Base-by-base conservation (phyloP, 2,888 invertebrate species). In the Hemaris fuciformis region DNA sequence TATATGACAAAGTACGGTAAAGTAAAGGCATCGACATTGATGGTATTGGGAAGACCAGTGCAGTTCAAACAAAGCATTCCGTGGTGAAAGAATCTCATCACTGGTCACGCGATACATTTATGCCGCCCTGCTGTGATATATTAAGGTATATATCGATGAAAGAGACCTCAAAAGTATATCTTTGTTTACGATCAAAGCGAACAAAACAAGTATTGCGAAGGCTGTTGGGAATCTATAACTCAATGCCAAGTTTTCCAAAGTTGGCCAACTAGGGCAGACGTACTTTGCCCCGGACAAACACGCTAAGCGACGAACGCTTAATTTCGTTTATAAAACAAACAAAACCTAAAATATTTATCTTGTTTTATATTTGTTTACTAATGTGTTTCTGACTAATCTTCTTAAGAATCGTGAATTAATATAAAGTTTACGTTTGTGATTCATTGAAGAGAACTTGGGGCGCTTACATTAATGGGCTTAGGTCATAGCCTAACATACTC, bases 141-240 rank as follows among this genome's bases (percentile, higher is more conserved):
- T n/a, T n/a, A n/a, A n/a, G n/a, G n/a, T n/a, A n/a, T n/a, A 38
- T n/a, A 38, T 38, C 13, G n/a, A n/a, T 38, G 5, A 38, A 38
- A 38, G 22, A 61, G 22, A 82, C 75, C 82, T 84, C 79, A 81
- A 76, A 81, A 79, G 75, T 77, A 83, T 83, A 87, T 86, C 83
- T 83, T 84, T 89, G 87, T 89, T 90, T 90, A 85, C 85, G 83
- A 83, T 79, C 81, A 83, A 86, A 86, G 78, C 80, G 81, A 87
- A 84, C 83, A 87, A 89, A 91, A 91, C 88, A 90, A 90, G 87
- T 87, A 86, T 89, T 88, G 81, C 85, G 84, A 83, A 86, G 85
- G 87, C 87, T 83, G 88, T 88, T 83, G 83, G 87, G 84, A 89
- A 90, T 91, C 90, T 89, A 91, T 91, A 91, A 92, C 91, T 91